These are phyloP conservation scores for Echiichthys vipera DNA, from an alignment of 2,797 vertebrate genomes.

Conservation along the genomic window DNA sequence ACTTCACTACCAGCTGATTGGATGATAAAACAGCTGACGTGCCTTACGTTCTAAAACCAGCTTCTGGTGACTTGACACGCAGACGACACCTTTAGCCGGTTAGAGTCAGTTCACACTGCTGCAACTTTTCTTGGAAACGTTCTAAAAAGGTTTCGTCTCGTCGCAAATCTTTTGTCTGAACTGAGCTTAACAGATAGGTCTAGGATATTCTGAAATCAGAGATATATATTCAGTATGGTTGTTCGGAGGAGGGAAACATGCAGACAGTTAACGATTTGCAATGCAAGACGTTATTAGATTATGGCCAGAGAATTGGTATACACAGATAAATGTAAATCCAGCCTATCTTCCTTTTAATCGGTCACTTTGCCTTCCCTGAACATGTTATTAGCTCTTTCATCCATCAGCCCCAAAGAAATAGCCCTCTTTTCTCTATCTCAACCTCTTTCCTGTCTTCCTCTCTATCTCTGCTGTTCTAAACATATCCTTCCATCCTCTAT, in stretches of 20 bases:
- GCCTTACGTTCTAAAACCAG: no score
- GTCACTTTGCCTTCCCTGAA: not conserved
- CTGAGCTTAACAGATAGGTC: not conserved
- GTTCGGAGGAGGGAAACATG: not conserved
- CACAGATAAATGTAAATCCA: constrained; percentile 16
- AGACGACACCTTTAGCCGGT: no score
- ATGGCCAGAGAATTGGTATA: constrained; percentile 1
- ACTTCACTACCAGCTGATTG: no score
- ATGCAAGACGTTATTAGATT: constrained; percentile 9
- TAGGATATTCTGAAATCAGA: constrained; percentile 16
- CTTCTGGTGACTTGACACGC: no score
- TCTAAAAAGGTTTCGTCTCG: no score
- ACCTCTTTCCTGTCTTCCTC: constrained; percentile 28
- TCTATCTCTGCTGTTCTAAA: constrained; percentile 44
- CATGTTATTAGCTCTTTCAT: constrained; percentile 23
- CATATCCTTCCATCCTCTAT: constrained; percentile 63
- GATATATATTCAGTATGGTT: not conserved
- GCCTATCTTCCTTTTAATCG: constrained; percentile 33
- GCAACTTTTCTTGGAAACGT: no score
- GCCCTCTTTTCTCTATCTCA: constrained; percentile 15
- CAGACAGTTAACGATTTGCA: not conserved
- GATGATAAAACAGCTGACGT: no score
- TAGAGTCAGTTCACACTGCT: no score
- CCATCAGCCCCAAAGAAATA: constrained; percentile 8
- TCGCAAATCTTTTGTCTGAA: no score